Evolutionary conservation across 2,113 vertebrate genomes (phyloP).

Genomic region (Callipepla squamata): DNA sequence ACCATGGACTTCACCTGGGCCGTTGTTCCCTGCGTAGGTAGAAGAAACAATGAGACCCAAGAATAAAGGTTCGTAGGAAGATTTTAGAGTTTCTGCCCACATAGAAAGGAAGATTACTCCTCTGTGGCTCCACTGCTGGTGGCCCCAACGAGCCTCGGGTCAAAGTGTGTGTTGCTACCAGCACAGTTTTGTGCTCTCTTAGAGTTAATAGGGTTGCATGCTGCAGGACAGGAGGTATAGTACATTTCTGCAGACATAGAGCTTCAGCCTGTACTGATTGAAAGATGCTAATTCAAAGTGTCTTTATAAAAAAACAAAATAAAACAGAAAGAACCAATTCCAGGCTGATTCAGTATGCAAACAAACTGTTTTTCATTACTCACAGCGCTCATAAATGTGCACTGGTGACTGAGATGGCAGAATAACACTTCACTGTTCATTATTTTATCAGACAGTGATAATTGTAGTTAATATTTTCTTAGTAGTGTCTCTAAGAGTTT

Average conservation of each 20-base stretch:
- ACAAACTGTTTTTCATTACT: slow-evolving; percentile 46
- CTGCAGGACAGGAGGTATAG: not conserved
- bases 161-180: not conserved
- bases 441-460: slow-evolving; percentile 66
- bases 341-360: slow-evolving; percentile 14
- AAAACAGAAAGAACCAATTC: slow-evolving; percentile 31
- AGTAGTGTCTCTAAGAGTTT: slow-evolving; percentile 66
- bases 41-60: not conserved
- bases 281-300: not conserved
- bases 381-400: not conserved
- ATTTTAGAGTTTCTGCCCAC: not conserved
- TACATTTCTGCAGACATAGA: not conserved
- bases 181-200: slow-evolving; percentile 18
- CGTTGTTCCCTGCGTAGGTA: not conserved
- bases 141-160: not conserved
- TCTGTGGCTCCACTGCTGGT: not conserved
- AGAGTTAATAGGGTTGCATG: slow-evolving; percentile 51
- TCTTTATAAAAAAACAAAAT: slow-evolving; percentile 26
- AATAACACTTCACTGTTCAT: slow-evolving; percentile 52
- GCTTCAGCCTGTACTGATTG: slow-evolving; percentile 4
- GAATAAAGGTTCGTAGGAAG: not conserved
- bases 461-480: slow-evolving; percentile 63
- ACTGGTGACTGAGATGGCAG: slow-evolving; percentile 37
- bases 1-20: not conserved
- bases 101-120: not conserved